Evolutionary conservation across 92 coral and sea anemone species (phyloP).

Genomic region (Zoanthus solanderi): DNA sequence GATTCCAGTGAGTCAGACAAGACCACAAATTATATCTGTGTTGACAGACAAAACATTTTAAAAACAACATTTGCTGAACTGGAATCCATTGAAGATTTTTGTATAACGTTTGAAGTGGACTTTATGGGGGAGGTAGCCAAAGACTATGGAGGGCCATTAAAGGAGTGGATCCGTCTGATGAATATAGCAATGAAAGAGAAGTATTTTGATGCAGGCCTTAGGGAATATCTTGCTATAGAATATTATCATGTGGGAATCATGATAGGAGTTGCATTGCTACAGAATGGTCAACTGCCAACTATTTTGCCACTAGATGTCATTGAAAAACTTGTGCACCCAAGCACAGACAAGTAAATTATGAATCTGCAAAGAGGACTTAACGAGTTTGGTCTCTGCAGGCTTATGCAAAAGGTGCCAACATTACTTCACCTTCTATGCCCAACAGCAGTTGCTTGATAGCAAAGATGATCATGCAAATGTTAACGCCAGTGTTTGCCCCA

Average conservation of each 20-base stretch:
- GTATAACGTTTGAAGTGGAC: constrained; percentile 60
- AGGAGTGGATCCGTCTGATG: constrained; percentile 68
- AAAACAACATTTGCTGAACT: constrained; percentile 63
- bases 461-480: constrained; percentile 25
- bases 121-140: constrained; percentile 59
- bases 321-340: constrained; percentile 6
- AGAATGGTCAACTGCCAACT: constrained; percentile 35
- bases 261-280: constrained; percentile 45
- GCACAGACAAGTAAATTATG: constrained; percentile 12
- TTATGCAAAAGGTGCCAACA: constrained; percentile 24
- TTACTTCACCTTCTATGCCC: constrained; percentile 30
- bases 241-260: constrained; percentile 27
- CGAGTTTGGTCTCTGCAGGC: constrained; percentile 21
- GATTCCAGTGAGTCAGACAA: not conserved
- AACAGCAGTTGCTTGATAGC: constrained; percentile 20
- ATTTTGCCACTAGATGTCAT: not conserved
- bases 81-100: constrained; percentile 47
- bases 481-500: constrained; percentile 28
- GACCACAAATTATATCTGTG: constrained; percentile 59
- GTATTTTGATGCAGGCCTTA: constrained; percentile 1
- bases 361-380: constrained; percentile 28
- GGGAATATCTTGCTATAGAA: constrained; percentile 1
- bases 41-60: constrained; percentile 57
- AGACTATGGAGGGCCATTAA: constrained; percentile 65
- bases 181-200: not conserved